Percentiles rank a stretch among this genome's conserved stretches.
Evolutionary conservation across 2,797 vertebrate genomes (phyloP).

Genomic region (Pteronotus mesoamericanus): DNA sequence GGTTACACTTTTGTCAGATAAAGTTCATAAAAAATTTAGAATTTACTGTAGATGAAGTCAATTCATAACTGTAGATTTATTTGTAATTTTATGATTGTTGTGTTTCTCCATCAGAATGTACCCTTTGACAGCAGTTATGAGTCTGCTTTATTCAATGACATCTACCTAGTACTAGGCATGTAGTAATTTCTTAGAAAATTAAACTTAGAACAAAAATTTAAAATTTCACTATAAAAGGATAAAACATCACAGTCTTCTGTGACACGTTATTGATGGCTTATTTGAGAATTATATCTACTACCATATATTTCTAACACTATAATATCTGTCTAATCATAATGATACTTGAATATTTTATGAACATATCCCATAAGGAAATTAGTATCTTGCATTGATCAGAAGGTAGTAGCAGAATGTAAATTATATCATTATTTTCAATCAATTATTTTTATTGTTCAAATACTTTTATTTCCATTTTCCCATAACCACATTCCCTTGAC

Average conservation of each 20-base stretch:
- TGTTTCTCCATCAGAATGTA: not conserved
- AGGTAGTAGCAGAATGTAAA: not conserved
- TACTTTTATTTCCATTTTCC: too few relatives aligned
- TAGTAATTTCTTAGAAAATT: conserved; percentile 33
- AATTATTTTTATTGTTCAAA: too few relatives aligned
- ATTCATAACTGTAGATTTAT: not conserved
- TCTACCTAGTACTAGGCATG: not conserved
- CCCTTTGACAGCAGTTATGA: not conserved
- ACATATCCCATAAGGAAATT: not conserved
- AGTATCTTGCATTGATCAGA: not conserved
- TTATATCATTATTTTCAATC: not conserved
- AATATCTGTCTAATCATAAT: not conserved
- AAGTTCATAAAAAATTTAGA: conserved; percentile 23
- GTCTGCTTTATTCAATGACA: not conserved
- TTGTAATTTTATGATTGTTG: conserved; percentile 2
- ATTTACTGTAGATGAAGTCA: not conserved
- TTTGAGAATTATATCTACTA: conserved; percentile 2
- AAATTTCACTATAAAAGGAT: not conserved
- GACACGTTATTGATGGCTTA: not conserved
- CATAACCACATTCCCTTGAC: too few relatives aligned
- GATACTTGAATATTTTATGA: not conserved
- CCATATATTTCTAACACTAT: not conserved
- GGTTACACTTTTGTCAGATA: conserved; percentile 39
- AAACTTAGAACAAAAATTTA: not conserved
- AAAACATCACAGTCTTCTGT: not conserved